Evolutionary conservation across 2,113 vertebrate genomes (phyloP), one percentile per base, ranked within the genome.

Genomic region (Saiga tatarica): DNA sequence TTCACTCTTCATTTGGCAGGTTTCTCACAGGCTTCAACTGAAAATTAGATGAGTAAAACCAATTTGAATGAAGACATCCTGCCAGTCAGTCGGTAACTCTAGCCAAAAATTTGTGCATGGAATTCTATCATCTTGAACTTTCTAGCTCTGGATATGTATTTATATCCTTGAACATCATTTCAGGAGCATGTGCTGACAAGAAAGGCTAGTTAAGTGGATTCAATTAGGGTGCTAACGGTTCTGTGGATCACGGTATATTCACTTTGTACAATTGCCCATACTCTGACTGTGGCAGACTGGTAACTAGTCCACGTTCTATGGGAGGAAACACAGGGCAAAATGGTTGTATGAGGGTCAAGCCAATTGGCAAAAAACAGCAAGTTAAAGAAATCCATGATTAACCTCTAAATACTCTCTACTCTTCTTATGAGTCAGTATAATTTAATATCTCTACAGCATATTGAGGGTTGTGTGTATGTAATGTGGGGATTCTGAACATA

Each of bases 151-250:
- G 6, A 21, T 55, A 28, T 64, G 30, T 79, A 81, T 89, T 95
- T 25, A 62, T 71, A 82, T 74, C 85, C 71, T 92, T 7, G 3
- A 67, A 17, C 62, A 39, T 8, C 64, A 36, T 87, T 59, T 91
- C 55, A 45, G 42, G 13, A 91, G 39, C 28, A 50, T 30, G 39
- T 67, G 23, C 59, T 64, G 45, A 96, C 33, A 71, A 81, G 36
- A 52, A 79, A 88, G 53, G 42, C 81, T 94, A 87, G 93, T 59
- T 59, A 87, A 93, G 78, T 82, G n/a, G 91, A 85, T 90, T 76
- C 52, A 94, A 7, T 92, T 55, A 92, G 95, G 83, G 52, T 50
- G 21, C 55, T 7, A 1, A 62, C 12, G 50, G 26, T 36, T 30
- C 78, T 89, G 36, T 53, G 45, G 79, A 74, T 64, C 79, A 6